Percentiles rank a stretch among this genome's conserved stretches.
phyloP scores from a whole-genome alignment of 1,140 invertebrate genomes.

The Zaprionus ghesquierei region DNA sequence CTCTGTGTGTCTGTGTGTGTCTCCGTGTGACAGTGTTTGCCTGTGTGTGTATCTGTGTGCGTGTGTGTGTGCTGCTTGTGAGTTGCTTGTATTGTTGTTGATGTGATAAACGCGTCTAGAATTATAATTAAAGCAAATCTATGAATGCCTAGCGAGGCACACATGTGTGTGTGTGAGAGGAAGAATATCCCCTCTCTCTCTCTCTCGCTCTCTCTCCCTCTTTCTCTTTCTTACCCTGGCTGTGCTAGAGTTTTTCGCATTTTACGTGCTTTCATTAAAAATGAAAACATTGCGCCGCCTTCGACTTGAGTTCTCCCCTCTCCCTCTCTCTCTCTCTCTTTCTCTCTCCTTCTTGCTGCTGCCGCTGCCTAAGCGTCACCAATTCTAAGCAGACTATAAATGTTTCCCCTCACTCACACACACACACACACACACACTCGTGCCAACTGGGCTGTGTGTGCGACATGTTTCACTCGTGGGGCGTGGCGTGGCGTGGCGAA shows the following conservation, averaged over 20 bases:
- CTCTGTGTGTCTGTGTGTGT: neutral
- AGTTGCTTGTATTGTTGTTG: constrained; percentile 65
- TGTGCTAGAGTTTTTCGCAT: constrained; percentile 68
- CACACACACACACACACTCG: constrained; percentile 11
- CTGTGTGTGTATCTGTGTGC: constrained; percentile 9
- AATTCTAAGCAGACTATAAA: constrained; percentile 78
- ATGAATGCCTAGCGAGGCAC: constrained; percentile 52
- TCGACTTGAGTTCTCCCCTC: constrained; percentile 31
- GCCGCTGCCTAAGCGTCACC: constrained; percentile 43
- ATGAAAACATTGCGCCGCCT: constrained; percentile 73
- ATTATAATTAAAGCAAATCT: constrained; percentile 81
- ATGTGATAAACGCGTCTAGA: constrained; percentile 80
- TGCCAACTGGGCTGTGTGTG: constrained; percentile 23
- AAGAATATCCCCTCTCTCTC: neutral
- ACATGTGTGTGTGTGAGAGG: constrained; percentile 8
- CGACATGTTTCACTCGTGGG: constrained; percentile 53
- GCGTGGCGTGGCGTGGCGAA: constrained; percentile 16
- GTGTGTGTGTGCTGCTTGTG: constrained; percentile 13
- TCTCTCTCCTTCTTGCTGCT: constrained; percentile 3
- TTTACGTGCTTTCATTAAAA: constrained; percentile 81
- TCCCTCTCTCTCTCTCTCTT: constrained; percentile 9
- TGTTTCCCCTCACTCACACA: constrained; percentile 37
- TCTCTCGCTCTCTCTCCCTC: neutral
- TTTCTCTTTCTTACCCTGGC: neutral
- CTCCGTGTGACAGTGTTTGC: neutral